Evolutionary conservation across 2,888 invertebrate species (phyloP), one percentile per base, ranked within the genome.

Genomic region (Drepanosiphum platanoidis): DNA sequence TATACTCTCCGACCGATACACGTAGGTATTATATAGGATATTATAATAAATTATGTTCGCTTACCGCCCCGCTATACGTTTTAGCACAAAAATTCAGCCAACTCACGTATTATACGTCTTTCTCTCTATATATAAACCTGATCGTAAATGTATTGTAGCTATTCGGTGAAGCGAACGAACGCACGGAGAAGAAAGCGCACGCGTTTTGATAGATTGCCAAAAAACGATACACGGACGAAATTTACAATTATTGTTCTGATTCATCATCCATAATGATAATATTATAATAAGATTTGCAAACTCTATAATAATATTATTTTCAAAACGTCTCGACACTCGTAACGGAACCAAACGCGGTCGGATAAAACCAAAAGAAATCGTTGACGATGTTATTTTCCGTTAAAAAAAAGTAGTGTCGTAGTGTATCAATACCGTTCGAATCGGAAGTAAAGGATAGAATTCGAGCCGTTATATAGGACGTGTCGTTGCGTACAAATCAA

Each of bases 151-250:
- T 64, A 61, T 61, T 82, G 58, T 61, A 30, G 18, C 61, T 72
- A 82, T 82, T 64, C 58, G 42, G 22, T 39, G 81, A 42, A 39
- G 72, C 18, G 72, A 82, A 39, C 30, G 15, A 22, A 66, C n/a
- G 66, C 0, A 80, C 27, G 15, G 36, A 52, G 8, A 80, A 52
- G 7, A 42, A 64, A 78, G 27, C 61, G 32, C 32, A 70, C 15
- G 18, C 22, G 32, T 58, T 36, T 80, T 80, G 70, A 70, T 80
- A 52, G 27, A 70, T 36, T 34, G 70, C 80, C 52, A 80, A 80
- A 58, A 66, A 11, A 64, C n/a, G 15, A 72, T 22, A 11, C 34
- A 39, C 11, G 36, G 18, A 77, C 66, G 46, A 66, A 32, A 32
- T 42, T 1, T 79, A 66, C 42, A n/a, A 32, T 42, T n/a, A n/a